Conservation (phyloP, 2,113 vertebrate genomes). For the Myotis brandtii region DNA sequence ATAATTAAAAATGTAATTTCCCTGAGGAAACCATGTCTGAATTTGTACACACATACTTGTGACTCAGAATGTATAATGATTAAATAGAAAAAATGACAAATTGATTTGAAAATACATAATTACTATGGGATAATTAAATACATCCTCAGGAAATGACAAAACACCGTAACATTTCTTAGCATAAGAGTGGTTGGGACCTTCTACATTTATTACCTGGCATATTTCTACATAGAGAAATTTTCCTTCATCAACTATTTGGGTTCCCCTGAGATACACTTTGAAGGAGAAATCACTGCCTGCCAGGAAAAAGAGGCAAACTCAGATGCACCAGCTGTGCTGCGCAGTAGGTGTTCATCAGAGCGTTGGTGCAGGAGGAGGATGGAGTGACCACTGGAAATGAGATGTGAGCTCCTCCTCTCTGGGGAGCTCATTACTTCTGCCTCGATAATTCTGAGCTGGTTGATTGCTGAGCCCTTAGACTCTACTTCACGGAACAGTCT, state of each 20-base stretch:
- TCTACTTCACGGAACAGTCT: not conserved
- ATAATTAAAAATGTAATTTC: no score
- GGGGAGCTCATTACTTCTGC: not conserved
- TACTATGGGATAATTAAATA: no score
- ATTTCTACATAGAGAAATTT: not conserved
- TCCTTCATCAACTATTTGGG: not conserved
- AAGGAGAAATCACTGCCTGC: not conserved
- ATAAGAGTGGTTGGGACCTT: not conserved
- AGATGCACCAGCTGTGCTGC: not conserved
- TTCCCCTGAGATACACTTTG: not conserved
- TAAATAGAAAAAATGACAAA: no score
- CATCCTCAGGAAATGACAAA: no score
- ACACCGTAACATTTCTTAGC: no score
- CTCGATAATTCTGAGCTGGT: not conserved
- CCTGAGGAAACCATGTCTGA: no score
- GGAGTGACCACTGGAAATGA: not conserved
- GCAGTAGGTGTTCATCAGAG: not conserved
- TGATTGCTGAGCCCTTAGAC: not conserved
- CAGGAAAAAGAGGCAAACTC: not conserved
- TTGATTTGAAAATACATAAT: no score
- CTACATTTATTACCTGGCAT: not conserved
- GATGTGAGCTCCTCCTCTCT: not conserved
- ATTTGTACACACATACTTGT: no score
- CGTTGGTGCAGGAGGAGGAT: fast-evolving
- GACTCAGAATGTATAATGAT: no score